A percentile compares a stretch with the other conserved stretches of the same genome.
Conservation (phyloP, 2,113 vertebrate genomes). For the Dasyprocta punctata region DNA sequence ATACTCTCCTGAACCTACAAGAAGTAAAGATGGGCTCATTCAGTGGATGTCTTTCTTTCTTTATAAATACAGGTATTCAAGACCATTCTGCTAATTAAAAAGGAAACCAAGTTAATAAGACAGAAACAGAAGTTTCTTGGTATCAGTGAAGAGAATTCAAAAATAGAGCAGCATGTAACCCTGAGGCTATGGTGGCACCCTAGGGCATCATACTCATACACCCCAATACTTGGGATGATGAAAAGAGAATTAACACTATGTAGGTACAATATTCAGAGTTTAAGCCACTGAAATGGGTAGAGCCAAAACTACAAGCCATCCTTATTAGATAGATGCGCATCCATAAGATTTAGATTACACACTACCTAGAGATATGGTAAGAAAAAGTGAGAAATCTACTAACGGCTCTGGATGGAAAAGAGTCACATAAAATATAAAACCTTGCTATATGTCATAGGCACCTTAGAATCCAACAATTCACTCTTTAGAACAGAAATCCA, state of each 20-base stretch:
- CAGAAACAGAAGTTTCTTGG: neutral
- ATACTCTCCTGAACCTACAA: neutral
- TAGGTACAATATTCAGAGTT: neutral
- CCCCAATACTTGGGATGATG: neutral
- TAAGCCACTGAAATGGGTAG: neutral
- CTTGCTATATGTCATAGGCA: neutral
- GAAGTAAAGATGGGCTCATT: neutral
- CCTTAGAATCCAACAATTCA: neutral
- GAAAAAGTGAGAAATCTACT: neutral
- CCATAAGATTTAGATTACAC: neutral
- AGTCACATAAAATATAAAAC: neutral
- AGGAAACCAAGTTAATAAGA: slow-evolving; percentile 20
- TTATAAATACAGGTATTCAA: slow-evolving; percentile 34
- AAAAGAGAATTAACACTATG: neutral
- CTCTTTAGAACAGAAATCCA: neutral
- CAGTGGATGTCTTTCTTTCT: neutral
- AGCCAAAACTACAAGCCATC: neutral
- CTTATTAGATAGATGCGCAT: neutral
- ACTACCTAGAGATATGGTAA: neutral
- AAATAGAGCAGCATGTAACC: neutral
- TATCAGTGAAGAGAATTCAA: slow-evolving; percentile 28
- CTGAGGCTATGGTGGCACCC: neutral
- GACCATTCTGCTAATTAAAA: slow-evolving; percentile 29
- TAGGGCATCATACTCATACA: neutral
- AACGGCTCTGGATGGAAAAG: neutral